Evolutionary conservation across 2,888 invertebrate species (phyloP), one percentile per base, ranked within the genome.

Genomic region (Pheosia tremula): DNA sequence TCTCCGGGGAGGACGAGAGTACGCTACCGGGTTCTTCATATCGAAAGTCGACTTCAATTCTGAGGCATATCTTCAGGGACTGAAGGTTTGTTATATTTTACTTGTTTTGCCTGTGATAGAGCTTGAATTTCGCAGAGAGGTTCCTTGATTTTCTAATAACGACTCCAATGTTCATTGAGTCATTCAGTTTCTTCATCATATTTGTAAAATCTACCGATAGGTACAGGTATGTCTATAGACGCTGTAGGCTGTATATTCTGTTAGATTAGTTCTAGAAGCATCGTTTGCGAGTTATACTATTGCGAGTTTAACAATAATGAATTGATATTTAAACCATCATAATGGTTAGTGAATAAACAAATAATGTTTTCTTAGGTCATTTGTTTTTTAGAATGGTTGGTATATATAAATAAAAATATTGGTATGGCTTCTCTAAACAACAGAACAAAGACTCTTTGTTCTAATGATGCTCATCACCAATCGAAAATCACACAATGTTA

Each of bases 1-100:
- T 3, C 89, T 98, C 62, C 95, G 98, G 4, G 98, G 98, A 41
- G 98, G 99, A 13, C 95, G 96, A 69, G 99, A 99, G 84, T 97
- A 98, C 85, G 97, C 97, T 38, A 97, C 98, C 0, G 99, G 99
- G 43, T 97, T 98, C 90, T 98, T 98, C 90, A 96, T 99, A 64
- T 98, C 98, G 37, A 96, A 96, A 80, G 97, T 99, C 8, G 97
- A 98, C 73, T 95, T 96, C 45, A 97, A 97, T 62, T 97, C 98
- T 1, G 98, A 98, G 86, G 98, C 98, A 0, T 96, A 97, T 79
- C 93, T 95, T 58, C 97, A 97, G 86, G 98, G 98, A 68, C 91
- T 99, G 58, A 96, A 96, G 95, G 98, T 98, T 91, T 94, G 94
- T 81, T 61, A 10, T 11, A 54, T 11, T 11, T 5, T 9, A 38